Evolutionary conservation across 2,113 vertebrate genomes (phyloP).

Genomic region (Cololabis saira): DNA sequence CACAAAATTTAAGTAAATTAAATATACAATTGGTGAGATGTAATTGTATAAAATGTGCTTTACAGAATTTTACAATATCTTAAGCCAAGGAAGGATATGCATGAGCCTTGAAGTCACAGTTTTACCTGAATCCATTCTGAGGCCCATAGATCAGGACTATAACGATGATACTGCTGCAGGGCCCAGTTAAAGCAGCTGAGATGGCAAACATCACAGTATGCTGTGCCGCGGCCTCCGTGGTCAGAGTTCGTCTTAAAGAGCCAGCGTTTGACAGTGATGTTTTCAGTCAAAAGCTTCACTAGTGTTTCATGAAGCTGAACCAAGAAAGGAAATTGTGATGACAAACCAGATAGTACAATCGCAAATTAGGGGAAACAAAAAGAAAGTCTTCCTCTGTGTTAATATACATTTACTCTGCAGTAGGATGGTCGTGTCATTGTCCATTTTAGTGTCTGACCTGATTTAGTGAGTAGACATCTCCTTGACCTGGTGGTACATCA

Average conservation of each 20-base stretch:
- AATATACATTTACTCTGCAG: not conserved
- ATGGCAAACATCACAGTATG: conserved; percentile 85
- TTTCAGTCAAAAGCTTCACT: conserved; percentile 80
- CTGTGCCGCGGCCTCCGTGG: conserved; percentile 80
- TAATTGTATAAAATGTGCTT: too few species aligned
- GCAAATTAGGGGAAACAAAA: not conserved
- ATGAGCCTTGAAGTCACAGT: conserved; percentile 11
- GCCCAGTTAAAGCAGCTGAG: conserved; percentile 81
- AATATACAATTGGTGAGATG: not conserved
- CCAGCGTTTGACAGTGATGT: conserved; percentile 86
- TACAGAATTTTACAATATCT: conserved; percentile 16
- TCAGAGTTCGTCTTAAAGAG: conserved; percentile 87
- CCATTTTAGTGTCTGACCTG: conserved; percentile 79
- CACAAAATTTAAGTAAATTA: conserved; percentile 33
- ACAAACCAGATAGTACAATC: conserved; percentile 1
- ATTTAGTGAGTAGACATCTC: conserved; percentile 78
- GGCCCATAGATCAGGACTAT: conserved; percentile 71
- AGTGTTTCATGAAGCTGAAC: conserved; percentile 83
- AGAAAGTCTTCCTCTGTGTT: not conserved
- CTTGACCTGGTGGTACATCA: conserved; percentile 82
- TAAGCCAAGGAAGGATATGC: not conserved
- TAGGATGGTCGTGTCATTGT: conserved; percentile 1
- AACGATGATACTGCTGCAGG: conserved; percentile 62
- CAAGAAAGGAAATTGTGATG: conserved; percentile 6
- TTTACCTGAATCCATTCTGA: conserved; percentile 82